phyloP scores from a whole-genome alignment of 2,113 vertebrate genomes.

The Hiodon tergisus region DNA sequence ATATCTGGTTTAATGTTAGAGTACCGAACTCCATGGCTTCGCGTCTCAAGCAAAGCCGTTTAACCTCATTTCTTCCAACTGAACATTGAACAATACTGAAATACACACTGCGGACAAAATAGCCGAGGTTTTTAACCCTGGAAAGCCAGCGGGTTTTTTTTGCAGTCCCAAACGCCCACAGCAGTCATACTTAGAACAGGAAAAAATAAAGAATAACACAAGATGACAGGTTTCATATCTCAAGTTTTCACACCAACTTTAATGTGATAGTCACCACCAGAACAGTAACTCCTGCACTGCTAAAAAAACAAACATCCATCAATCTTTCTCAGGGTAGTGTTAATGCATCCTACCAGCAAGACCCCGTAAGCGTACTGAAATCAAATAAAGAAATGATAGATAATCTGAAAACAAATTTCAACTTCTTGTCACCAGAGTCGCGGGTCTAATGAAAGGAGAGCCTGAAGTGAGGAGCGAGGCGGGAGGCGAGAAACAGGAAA shows the following conservation, averaged over 20 bases:
- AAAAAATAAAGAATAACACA: conserved; percentile 20
- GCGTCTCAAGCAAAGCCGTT: too few species aligned
- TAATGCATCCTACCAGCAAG: background rate
- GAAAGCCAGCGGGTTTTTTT: too few species aligned
- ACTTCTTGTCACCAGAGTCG: background rate
- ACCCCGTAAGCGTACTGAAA: background rate
- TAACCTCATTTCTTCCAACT: too few species aligned
- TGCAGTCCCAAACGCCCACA: too few species aligned
- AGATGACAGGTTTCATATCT: conserved; percentile 59
- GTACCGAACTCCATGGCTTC: too few species aligned
- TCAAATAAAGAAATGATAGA: background rate
- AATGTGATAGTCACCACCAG: conserved; percentile 50
- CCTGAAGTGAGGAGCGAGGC: too few species aligned
- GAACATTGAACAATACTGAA: too few species aligned
- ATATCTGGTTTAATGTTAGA: too few species aligned
- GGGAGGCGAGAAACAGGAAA: too few species aligned
- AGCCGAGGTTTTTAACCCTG: too few species aligned
- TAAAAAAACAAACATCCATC: background rate
- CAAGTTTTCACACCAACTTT: conserved; percentile 56
- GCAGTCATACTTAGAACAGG: background rate
- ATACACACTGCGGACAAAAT: too few species aligned
- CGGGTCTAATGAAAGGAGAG: too few species aligned
- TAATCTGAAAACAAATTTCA: background rate
- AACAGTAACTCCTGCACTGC: background rate
- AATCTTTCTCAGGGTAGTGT: background rate